Evolutionary conservation across 2,797 vertebrate genomes (phyloP).

Genomic region (Spinibarbus caldwelli): DNA sequence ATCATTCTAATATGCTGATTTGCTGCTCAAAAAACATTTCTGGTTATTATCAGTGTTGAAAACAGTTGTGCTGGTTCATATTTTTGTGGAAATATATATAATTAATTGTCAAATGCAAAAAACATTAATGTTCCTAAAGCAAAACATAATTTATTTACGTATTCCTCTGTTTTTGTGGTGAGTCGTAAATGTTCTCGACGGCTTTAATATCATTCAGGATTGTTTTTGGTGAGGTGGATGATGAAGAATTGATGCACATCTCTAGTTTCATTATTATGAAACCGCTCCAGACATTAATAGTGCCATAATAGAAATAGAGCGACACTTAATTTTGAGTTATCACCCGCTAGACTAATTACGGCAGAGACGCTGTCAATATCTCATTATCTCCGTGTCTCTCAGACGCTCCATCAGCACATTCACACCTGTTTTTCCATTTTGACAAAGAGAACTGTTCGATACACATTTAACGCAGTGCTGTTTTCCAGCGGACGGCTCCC

Average conservation of each 20-base stretch:
- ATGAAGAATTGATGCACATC: not conserved
- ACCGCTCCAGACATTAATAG: conserved; percentile 13
- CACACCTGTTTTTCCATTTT: conserved; percentile 16
- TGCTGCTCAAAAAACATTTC: not conserved
- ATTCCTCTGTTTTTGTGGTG: not conserved
- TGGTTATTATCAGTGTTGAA: not conserved
- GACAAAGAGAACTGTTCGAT: conserved; percentile 4
- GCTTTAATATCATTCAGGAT: not conserved
- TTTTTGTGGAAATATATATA: not conserved
- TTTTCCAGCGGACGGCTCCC: not conserved
- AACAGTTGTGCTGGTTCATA: not conserved
- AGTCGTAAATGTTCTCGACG: not conserved
- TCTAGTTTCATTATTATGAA: not conserved
- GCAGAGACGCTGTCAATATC: conserved; percentile 19
- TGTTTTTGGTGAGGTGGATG: not conserved
- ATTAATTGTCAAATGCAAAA: not conserved
- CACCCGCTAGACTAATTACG: conserved; percentile 13
- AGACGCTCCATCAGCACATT: not conserved
- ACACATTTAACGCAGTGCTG: not conserved
- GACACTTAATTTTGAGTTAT: conserved; percentile 28
- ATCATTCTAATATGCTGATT: not conserved
- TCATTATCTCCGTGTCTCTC: not conserved
- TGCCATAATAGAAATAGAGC: not conserved
- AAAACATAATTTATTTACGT: not conserved
- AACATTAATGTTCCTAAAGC: not conserved